phyloP scores from a whole-genome alignment of 2,113 vertebrate species.

The Elachura formosa region DNA sequence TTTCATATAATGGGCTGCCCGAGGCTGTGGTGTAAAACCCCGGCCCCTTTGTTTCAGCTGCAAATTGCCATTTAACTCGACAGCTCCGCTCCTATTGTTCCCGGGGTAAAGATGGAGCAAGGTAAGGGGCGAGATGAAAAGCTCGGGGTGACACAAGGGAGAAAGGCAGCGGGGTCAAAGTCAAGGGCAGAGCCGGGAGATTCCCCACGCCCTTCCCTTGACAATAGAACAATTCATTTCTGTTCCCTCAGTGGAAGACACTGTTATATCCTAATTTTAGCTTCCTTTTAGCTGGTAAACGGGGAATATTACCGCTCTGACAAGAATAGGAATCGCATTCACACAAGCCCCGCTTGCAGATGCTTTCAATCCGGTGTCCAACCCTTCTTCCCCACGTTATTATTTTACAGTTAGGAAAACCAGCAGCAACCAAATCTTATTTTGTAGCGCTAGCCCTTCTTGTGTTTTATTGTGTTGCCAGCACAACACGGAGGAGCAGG shows the following conservation, averaged over 20 bases:
- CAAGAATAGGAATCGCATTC: not conserved
- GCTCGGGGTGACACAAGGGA: not conserved
- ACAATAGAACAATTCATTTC: not conserved
- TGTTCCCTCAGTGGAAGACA: not conserved
- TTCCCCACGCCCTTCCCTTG: not conserved
- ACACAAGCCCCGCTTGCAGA: not conserved
- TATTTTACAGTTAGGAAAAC: not conserved
- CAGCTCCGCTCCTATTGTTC: not conserved
- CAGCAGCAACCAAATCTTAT: not conserved
- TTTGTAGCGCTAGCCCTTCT: not conserved
- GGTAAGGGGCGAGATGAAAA: not conserved
- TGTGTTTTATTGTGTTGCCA: not conserved
- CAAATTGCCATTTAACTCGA: slow-evolving; percentile 21
- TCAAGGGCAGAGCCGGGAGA: not conserved
- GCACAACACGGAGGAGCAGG: not conserved
- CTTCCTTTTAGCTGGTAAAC: not conserved
- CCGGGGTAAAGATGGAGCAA: not conserved
- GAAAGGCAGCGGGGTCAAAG: slow-evolving; percentile 1
- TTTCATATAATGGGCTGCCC: not conserved
- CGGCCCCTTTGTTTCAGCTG: not conserved
- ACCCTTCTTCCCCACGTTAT: rapidly evolving
- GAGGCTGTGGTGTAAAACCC: not conserved
- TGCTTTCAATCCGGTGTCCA: not conserved
- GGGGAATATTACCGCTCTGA: not conserved
- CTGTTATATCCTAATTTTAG: not conserved